phyloP scores from a whole-genome alignment of 2,888 invertebrate species.

The Amphipoea oculea region DNA sequence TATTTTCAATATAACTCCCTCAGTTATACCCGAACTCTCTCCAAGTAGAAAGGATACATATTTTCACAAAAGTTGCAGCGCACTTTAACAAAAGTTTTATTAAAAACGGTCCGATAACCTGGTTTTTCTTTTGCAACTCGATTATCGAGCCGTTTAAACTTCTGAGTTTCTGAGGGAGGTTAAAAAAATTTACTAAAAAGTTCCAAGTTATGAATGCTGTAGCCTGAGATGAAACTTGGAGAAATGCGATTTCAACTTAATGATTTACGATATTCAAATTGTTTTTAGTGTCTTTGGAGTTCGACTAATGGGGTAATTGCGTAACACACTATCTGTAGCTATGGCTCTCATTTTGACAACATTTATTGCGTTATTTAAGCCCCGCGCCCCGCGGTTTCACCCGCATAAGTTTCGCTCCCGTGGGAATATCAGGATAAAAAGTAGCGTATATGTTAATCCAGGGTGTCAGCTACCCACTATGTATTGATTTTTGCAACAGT shows the following conservation, averaged over 20 bases:
- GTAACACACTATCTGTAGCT: no score
- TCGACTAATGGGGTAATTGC: no score
- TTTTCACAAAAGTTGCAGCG: constrained; percentile 44
- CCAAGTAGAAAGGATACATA: constrained; percentile 47
- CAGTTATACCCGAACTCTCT: constrained; percentile 37
- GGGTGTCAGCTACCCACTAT: no score
- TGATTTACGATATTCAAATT: neutral
- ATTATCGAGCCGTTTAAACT: constrained; percentile 53
- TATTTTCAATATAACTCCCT: constrained; percentile 56
- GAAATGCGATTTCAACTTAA: neutral
- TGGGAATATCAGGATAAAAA: no score
- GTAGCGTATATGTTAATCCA: no score
- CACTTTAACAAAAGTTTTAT: constrained; percentile 70
- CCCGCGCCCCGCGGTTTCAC: no score
- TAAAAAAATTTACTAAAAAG: constrained; percentile 24
- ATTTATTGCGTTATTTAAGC: no score
- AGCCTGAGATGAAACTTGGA: neutral
- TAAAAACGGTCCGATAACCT: constrained; percentile 71
- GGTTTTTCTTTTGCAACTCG: constrained; percentile 60
- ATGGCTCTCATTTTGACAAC: no score
- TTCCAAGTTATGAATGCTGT: constrained; percentile 29
- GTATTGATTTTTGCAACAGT: no score
- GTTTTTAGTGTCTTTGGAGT: neutral
- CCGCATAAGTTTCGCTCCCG: no score
- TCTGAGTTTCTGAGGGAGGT: constrained; percentile 7